These are phyloP conservation scores for Arbacia lixula DNA, from an alignment of 53 echinoderm and acorn worm species.

Conservation along the genomic window DNA sequence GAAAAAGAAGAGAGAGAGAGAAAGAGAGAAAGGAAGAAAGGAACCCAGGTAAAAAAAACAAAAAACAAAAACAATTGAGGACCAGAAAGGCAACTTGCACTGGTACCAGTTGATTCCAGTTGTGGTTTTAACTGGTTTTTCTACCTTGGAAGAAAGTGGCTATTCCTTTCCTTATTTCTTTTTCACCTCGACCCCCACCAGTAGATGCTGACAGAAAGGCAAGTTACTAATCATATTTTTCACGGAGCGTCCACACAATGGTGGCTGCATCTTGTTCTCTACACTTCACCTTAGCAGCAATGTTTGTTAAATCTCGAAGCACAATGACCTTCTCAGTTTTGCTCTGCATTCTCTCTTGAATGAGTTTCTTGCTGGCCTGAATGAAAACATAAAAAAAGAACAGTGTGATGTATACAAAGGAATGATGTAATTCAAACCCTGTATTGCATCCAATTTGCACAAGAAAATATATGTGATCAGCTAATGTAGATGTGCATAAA, in stretches of 20 bases:
- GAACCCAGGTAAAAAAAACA: not conserved
- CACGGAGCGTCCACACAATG: too few species aligned
- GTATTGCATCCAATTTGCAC: constrained; percentile 10
- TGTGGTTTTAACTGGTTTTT: too few species aligned
- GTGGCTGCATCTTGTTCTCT: constrained; percentile 7
- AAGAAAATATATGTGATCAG: constrained; percentile 17
- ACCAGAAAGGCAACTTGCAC: too few species aligned
- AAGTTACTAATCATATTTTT: too few species aligned
- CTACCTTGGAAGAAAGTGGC: too few species aligned
- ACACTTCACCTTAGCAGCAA: constrained; percentile 17
- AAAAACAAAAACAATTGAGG: too few species aligned
- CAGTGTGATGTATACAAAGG: constrained; percentile 22
- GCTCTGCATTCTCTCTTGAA: constrained; percentile 25
- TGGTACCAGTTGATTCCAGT: too few species aligned
- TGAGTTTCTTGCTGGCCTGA: constrained; percentile 22
- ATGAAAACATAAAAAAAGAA: constrained; percentile 3
- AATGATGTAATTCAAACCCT: too few species aligned
- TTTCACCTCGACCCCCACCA: too few species aligned
- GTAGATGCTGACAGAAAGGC: too few species aligned
- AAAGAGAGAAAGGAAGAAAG: not conserved
- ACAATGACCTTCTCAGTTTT: constrained; percentile 18
- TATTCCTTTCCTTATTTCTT: too few species aligned
- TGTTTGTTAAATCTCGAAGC: constrained; percentile 25
- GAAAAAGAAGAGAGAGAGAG: constrained; percentile 4
- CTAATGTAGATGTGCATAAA: constrained; percentile 22